Percentiles rank a stretch among this genome's conserved stretches.
phyloP scores from a whole-genome alignment of 2,888 invertebrate genomes.

The Callinectes sapidus region DNA sequence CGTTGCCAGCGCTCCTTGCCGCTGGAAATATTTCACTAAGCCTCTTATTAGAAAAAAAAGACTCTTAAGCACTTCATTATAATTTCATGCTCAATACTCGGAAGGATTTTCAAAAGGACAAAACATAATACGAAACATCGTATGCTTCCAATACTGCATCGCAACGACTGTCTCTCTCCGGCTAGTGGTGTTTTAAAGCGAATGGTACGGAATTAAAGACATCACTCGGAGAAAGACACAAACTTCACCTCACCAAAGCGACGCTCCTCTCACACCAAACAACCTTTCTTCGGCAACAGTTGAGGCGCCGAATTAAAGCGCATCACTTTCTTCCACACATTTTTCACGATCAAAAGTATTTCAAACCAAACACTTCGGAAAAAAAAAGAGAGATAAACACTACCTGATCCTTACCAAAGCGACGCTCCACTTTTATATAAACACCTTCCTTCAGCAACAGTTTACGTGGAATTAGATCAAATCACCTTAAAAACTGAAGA shows the following conservation, averaged over 20 bases:
- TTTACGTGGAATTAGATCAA: background rate
- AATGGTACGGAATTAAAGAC: background rate
- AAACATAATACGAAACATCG: background rate
- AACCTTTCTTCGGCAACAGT: background rate
- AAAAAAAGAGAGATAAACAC: background rate
- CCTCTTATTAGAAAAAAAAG: background rate
- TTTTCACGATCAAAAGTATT: background rate
- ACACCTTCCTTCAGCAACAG: background rate
- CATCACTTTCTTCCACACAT: background rate
- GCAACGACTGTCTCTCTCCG: background rate
- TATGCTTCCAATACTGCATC: background rate
- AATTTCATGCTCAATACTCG: background rate
- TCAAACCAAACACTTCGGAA: background rate
- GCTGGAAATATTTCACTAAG: background rate
- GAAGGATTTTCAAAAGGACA: background rate
- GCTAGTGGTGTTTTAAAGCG: background rate
- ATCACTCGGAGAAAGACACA: background rate
- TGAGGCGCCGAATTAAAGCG: background rate
- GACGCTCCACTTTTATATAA: background rate
- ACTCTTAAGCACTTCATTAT: background rate
- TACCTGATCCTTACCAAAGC: background rate
- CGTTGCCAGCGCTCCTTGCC: background rate
- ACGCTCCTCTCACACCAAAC: background rate
- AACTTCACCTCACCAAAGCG: background rate
- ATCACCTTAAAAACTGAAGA: background rate